Base-by-base conservation (phyloP, 1,140 invertebrate species). In the Bombus haemorrhoidalis region DNA sequence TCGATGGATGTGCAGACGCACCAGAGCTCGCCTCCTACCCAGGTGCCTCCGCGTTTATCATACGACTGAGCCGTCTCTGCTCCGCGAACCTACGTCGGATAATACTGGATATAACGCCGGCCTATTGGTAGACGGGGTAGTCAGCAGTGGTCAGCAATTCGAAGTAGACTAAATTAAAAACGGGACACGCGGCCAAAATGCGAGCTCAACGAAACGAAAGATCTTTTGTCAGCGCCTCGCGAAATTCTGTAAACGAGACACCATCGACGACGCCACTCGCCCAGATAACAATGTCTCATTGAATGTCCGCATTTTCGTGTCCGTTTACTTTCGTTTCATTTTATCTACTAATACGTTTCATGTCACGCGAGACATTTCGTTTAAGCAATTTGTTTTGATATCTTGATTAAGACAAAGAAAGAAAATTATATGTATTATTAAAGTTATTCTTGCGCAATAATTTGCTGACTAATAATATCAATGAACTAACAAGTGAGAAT, bases 151-250 rank as follows among this genome's bases (percentile, higher is more conserved):
- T 88, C 89, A 87, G 83, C 86, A 75, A 88, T 88, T 92, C 87
- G 84, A 74, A 75, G 83, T 87, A 89, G 88, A 91, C 87, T 87
- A 87, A 92, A 91, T 92, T 91, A 92, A 92, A 92, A 92, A 90
- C 86, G 87, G 89, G 75, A 81, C 81, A 87, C 82, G 79, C 84
- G 76, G 72, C 28, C 59, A 66, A 66, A 81, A 77, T 32, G n/a
- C 15, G 69, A 81, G 39, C 41, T 22, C 28, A 18, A 84, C 69
- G 37, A 66, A 47, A 34, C 5, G 69, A 43, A 66, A 57, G 69
- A 85, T 69, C 57, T 72, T 57, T 66, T 81, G 59, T 81, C 75
- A 78, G 57, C 57, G 9, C 4, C 74, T 59, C 15, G 25, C 37
- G 59, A 34, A 39, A 66, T 39, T 78, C 28, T 32, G 34, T 41